Percentiles rank a stretch among this genome's conserved stretches.
Conservation (phyloP, 1,140 invertebrate genomes). For the Cyrtorhinus lividipennis region DNA sequence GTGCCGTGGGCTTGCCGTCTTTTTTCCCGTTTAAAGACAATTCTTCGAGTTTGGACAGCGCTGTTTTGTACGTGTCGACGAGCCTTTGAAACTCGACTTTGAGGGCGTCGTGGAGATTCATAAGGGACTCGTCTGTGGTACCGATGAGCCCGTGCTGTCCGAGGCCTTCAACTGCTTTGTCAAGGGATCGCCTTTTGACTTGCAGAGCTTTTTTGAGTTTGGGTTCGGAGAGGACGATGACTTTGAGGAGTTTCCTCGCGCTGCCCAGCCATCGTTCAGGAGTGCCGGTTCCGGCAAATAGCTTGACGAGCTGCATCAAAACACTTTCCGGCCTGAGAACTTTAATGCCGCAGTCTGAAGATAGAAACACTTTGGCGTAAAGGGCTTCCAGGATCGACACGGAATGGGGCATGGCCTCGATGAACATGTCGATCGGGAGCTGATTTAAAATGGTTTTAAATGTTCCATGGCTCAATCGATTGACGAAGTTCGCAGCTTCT, state of each 20-base stretch:
- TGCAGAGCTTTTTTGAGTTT: constrained; percentile 41
- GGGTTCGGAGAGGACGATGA: constrained; percentile 35
- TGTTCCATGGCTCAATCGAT: constrained; percentile 38
- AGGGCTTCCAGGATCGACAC: constrained; percentile 72
- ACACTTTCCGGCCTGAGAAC: constrained; percentile 55
- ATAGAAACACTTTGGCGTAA: constrained; percentile 50
- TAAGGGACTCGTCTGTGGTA: constrained; percentile 40
- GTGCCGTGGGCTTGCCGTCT: constrained; percentile 42
- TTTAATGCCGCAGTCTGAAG: constrained; percentile 29
- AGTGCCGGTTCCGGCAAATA: constrained; percentile 45
- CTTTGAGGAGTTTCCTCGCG: constrained; percentile 39
- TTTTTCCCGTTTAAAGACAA: constrained; percentile 37
- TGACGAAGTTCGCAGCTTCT: constrained; percentile 41
- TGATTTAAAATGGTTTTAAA: constrained; percentile 38
- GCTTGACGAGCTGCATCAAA: constrained; percentile 61
- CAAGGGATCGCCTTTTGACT: constrained; percentile 51
- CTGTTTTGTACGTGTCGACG: constrained; percentile 72
- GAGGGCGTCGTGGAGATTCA: constrained; percentile 39
- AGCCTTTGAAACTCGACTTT: constrained; percentile 59
- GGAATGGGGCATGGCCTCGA: constrained; percentile 74
- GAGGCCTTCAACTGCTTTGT: constrained; percentile 69
- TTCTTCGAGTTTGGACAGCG: constrained; percentile 74
- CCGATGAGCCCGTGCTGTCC: constrained; percentile 74
- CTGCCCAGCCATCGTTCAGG: constrained; percentile 34
- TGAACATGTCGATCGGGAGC: constrained; percentile 69